phyloP scores from a whole-genome alignment of 1,140 invertebrate species.

The Rhyacophila brunnea region DNA sequence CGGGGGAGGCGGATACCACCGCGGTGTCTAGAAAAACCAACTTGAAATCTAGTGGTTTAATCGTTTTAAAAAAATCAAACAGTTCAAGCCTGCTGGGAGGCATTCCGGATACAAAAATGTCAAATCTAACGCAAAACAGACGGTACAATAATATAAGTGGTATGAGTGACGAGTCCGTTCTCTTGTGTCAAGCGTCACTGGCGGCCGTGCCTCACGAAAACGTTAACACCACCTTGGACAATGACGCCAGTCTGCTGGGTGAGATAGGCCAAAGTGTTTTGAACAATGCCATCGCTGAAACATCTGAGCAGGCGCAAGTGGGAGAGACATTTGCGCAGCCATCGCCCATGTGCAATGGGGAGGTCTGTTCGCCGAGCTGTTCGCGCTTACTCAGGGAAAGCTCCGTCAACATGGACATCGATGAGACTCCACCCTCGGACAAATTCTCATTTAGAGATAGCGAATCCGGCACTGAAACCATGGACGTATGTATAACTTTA shows the following conservation, averaged over 20 bases:
- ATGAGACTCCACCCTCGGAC: conserved; percentile 55
- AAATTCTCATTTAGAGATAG: conserved; percentile 58
- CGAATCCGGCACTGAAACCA: conserved; percentile 76
- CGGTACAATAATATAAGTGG: conserved; percentile 15
- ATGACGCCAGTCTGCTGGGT: background rate
- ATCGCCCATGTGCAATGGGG: conserved; percentile 1
- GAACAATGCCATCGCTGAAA: conserved; percentile 10
- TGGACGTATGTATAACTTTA: conserved; percentile 59
- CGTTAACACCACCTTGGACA: conserved; percentile 5
- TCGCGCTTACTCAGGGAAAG: conserved; percentile 36
- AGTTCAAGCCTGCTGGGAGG: conserved; percentile 47
- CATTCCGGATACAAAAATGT: conserved; percentile 54
- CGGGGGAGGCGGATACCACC: conserved; percentile 39
- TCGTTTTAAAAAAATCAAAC: conserved; percentile 52
- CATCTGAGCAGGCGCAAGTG: conserved; percentile 10
- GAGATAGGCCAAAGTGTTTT: conserved; percentile 1
- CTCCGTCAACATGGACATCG: conserved; percentile 59
- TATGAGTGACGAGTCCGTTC: conserved; percentile 2
- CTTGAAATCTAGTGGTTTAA: conserved; percentile 49
- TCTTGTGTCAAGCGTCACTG: conserved; percentile 8
- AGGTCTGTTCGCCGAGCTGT: conserved; percentile 33
- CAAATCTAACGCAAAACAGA: conserved; percentile 50
- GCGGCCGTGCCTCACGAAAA: background rate
- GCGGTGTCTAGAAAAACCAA: conserved; percentile 45
- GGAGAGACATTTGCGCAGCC: conserved; percentile 19